These are phyloP conservation scores for Pimephales promelas DNA, from an alignment of 2,113 vertebrate species.

Conservation along the genomic window DNA sequence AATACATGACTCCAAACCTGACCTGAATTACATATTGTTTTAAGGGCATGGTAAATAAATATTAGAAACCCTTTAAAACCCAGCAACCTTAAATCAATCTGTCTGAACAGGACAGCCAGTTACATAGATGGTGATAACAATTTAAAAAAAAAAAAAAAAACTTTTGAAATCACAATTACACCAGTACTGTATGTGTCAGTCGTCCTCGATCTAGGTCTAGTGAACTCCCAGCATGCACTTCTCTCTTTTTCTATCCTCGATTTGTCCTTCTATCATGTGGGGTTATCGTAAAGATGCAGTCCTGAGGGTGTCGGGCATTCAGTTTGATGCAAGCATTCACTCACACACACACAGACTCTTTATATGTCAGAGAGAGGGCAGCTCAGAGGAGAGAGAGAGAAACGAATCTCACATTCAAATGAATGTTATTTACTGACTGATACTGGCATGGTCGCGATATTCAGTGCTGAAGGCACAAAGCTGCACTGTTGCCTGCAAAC, in stretches of 20 bases:
- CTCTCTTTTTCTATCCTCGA: not conserved
- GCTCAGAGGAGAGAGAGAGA: not conserved
- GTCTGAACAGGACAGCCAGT: too few species aligned
- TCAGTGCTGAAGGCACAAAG: conserved; percentile 39
- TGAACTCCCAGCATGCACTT: conserved; percentile 5
- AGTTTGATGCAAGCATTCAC: not conserved
- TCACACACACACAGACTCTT: not conserved
- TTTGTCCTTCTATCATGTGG: not conserved
- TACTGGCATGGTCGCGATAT: not conserved
- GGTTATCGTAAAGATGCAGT: conserved; percentile 50
- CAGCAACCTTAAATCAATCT: too few species aligned
- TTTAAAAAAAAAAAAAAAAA: too few species aligned
- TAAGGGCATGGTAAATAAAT: too few species aligned
- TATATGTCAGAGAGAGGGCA: conserved; percentile 12
- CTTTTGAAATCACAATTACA: not conserved
- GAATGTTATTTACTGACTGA: conserved; percentile 17
- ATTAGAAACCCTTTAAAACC: too few species aligned
- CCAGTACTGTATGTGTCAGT: not conserved
- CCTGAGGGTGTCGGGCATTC: conserved; percentile 17
- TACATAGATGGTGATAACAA: too few species aligned
- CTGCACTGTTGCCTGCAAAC: conserved; percentile 42
- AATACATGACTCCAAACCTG: not conserved
- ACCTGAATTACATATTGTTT: not conserved
- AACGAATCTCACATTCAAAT: not conserved
- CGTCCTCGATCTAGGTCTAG: not conserved